Percentiles rank a stretch among this genome's conserved stretches.
phyloP scores from a whole-genome alignment of 2,113 vertebrate species.

The Ameiurus melas region DNA sequence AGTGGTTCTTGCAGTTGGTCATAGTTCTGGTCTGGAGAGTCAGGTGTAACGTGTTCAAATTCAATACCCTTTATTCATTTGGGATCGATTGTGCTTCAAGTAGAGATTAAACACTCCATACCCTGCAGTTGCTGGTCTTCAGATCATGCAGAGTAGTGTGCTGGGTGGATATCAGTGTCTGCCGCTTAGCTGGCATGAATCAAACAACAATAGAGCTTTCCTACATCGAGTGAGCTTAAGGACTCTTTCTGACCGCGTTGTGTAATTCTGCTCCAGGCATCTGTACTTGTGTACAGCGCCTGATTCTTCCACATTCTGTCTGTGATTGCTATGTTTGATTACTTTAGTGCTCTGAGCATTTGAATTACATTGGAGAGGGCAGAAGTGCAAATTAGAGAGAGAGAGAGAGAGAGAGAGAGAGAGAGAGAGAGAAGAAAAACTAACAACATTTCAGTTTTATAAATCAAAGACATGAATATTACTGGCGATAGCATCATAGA shows the following conservation, averaged over 20 bases:
- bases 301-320: slow-evolving; percentile 19
- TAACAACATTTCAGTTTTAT: slow-evolving; percentile 18
- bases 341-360: slow-evolving; percentile 1
- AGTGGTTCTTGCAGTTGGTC: not conserved
- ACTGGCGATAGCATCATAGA: not conserved
- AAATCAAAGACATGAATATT: not conserved
- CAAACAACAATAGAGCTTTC: not conserved
- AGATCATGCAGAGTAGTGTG: not conserved
- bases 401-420: not conserved
- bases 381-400: slow-evolving; percentile 13
- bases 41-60: not conserved
- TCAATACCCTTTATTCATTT: not conserved
- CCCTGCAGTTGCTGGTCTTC: not conserved
- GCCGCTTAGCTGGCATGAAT: not conserved
- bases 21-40: not conserved
- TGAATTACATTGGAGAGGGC: slow-evolving; percentile 15
- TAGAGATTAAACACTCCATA: not conserved
- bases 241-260: not conserved
- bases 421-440: not conserved
- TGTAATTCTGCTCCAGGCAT: slow-evolving; percentile 17
- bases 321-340: slow-evolving; percentile 40
- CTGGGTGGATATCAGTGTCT: not conserved
- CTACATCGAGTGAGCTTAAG: slow-evolving; percentile 6
- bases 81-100: not conserved
- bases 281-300: not conserved